Evolutionary conservation across 2,797 vertebrate genomes (phyloP), one percentile per base, ranked within the genome.

Genomic region (Lacerta agilis): DNA sequence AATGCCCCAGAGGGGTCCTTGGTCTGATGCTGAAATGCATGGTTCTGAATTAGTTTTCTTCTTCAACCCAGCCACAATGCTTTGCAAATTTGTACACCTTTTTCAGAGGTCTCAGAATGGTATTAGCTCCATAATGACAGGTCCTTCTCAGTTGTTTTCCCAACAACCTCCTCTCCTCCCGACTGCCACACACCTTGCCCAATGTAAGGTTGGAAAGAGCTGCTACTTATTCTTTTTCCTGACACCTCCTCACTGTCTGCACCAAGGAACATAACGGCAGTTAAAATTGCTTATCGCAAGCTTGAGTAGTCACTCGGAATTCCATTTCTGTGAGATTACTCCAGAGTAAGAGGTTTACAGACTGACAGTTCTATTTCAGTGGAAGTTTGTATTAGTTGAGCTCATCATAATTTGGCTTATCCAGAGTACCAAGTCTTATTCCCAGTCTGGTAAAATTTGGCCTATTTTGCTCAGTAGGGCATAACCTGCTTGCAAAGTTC

Each of bases 391-490:
- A 36, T 75, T 87, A 67, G 43, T 5, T 36, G 72, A 82, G 38
- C 23, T 36, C 38, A 29, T 69, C 2, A 33, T 43, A 83, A n/a
- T 61, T 58, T 82, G 41, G 27, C 23, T n/a, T 23, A 33, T 4
- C 8, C 61, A 49, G 13, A 82, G 23, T 49, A 49, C 41, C 64
- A 43, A 71, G 61, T 41, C 3, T 45, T 64, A 33, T 80, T 73
- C 15, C 76, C n/a, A 87, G 83, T 80, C 41, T 72, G 89, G 58
- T 2, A 81, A 81, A 77, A 45, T 91, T 90, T 64, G 89, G 61
- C 91, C 87, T 92, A 84, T 92, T 93, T 91, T 94, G 66, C 81
- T 88, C 92, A 81, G 43, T 17, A 49, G 18, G n/a, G 18, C 49
- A 49, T 8, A 0, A 73, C 88, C 10, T 25, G 10, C 75, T 76